Evolutionary conservation across 1,140 invertebrate genomes (phyloP).

Genomic region (Ooceraea biroi): DNA sequence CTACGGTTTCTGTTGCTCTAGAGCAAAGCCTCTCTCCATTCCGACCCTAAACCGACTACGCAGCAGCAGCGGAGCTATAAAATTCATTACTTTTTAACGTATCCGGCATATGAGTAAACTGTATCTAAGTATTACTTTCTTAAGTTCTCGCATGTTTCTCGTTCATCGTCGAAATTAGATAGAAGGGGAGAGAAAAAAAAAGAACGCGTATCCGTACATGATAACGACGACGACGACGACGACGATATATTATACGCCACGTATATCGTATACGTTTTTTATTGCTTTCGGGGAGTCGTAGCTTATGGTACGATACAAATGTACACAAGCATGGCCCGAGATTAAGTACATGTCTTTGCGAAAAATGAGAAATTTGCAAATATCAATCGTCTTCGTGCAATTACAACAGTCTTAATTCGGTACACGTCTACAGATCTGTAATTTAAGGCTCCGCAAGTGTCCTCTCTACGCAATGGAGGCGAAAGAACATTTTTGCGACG

Average conservation of each 20-base stretch:
- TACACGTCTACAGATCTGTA: conserved; percentile 56
- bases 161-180: conserved; percentile 63
- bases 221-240: conserved; percentile 50
- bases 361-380: conserved; percentile 39
- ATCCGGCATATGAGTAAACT: conserved; percentile 69
- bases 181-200: conserved; percentile 16
- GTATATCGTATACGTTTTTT: conserved; percentile 60
- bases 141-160: conserved; percentile 73
- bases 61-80: conserved; percentile 77
- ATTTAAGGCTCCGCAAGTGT: conserved; percentile 42
- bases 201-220: conserved; percentile 67
- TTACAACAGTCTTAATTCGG: conserved; percentile 45
- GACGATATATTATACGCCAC: conserved; percentile 54
- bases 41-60: conserved; percentile 29
- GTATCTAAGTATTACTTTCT: conserved; percentile 77
- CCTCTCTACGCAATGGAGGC: conserved; percentile 11
- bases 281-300: conserved; percentile 74
- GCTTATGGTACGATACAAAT: conserved; percentile 59
- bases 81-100: conserved; percentile 79
- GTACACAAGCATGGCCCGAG: conserved; percentile 60
- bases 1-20: conserved; percentile 11
- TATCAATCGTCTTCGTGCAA: conserved; percentile 32
- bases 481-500: conserved; percentile 27
- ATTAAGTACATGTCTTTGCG: conserved; percentile 73
- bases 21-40: conserved; percentile 7